Conservation (phyloP, 2,113 vertebrate genomes). For the Cygnus buccinator region DNA sequence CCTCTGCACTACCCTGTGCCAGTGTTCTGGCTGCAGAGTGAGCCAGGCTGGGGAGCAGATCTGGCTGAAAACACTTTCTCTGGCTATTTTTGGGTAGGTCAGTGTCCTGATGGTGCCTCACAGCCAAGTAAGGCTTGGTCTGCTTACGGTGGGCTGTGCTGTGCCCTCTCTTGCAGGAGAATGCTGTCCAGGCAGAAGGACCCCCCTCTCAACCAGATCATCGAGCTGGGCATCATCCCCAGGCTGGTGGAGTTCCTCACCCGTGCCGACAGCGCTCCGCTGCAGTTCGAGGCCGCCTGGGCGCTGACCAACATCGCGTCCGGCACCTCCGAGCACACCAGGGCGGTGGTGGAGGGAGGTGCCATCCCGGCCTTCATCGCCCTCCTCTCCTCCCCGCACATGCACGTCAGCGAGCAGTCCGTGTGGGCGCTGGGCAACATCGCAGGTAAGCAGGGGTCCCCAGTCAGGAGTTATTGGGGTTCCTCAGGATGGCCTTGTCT, state of each 20-base stretch:
- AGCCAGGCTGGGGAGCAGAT: neutral
- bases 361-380: conserved; percentile 84
- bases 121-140: neutral
- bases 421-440: conserved; percentile 96
- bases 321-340: conserved; percentile 87
- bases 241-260: conserved; percentile 86
- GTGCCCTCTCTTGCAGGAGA: conserved; percentile 73
- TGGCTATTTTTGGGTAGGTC: neutral
- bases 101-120: neutral
- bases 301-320: conserved; percentile 92
- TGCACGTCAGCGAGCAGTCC: conserved; percentile 90
- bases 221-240: conserved; percentile 83
- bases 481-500: neutral
- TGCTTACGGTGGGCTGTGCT: neutral
- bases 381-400: conserved; percentile 83
- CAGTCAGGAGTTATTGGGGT: neutral
- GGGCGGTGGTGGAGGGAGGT: conserved; percentile 86
- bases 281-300: conserved; percentile 95
- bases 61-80: neutral
- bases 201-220: conserved; percentile 83
- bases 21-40: neutral
- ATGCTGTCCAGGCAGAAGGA: conserved; percentile 85
- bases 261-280: conserved; percentile 60
- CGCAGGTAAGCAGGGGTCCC: conserved; percentile 79
- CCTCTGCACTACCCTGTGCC: neutral